phyloP scores from a whole-genome alignment of 2,797 vertebrate species.

The Gobio occitaniae region DNA sequence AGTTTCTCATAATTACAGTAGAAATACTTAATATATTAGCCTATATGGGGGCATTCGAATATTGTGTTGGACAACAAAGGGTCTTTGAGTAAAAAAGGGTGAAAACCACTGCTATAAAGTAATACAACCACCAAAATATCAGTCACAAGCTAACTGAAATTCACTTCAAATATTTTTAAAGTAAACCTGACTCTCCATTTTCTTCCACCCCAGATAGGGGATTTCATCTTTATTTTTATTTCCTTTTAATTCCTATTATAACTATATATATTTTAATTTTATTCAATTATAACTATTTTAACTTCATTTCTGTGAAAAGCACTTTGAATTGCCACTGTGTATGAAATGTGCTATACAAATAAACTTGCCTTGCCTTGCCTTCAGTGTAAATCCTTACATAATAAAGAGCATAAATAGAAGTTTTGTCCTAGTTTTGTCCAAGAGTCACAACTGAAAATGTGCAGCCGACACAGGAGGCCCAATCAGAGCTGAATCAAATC shows the following conservation, averaged over 20 bases:
- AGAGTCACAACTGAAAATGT: neutral
- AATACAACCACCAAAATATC: neutral
- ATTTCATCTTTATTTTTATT: too few relatives aligned
- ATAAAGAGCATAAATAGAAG: neutral
- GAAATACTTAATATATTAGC: neutral
- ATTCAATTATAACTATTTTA: too few relatives aligned
- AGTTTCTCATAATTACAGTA: neutral
- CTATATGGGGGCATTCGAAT: neutral
- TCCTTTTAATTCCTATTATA: too few relatives aligned
- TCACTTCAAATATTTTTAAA: too few relatives aligned
- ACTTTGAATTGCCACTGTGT: too few relatives aligned
- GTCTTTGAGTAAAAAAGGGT: neutral
- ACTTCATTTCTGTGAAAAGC: too few relatives aligned
- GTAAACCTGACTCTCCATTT: too few relatives aligned
- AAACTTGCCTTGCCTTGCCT: too few relatives aligned
- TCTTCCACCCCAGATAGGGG: too few relatives aligned
- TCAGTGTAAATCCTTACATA: neutral
- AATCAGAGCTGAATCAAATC: conserved; percentile 8
- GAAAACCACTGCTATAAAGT: neutral
- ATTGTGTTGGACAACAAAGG: neutral
- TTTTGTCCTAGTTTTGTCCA: neutral
- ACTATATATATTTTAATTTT: too few relatives aligned
- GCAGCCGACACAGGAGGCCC: neutral
- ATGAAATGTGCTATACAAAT: too few relatives aligned
- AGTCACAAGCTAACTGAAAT: neutral